Base-by-base conservation (phyloP, 2,888 invertebrate genomes). In the Sussaba pulchella region DNA sequence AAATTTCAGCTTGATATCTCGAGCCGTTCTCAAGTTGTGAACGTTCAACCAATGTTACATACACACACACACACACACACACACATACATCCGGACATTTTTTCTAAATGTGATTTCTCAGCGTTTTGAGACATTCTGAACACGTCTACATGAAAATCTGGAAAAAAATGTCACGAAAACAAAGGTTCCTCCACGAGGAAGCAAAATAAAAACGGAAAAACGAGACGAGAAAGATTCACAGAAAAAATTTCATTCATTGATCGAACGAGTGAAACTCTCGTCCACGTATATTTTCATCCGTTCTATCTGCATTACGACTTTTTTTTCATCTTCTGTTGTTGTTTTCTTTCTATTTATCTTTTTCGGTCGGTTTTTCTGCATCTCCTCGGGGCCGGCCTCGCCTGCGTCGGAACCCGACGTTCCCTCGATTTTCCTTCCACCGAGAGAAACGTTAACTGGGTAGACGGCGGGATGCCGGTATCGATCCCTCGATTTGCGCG, bases 401-500 rank as follows among this genome's bases (percentile, higher is more conserved):
- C 21, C 19, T n/a, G n/a, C n/a, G n/a, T n/a, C n/a, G n/a, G 31
- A n/a, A 45, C 14, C n/a, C 36, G 19, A 39, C 19, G 36, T 50
- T 36, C 64, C 63, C 47, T 45, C 26, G 14, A 47, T 54, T 41
- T 57, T 36, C 39, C 39, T 63, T 66, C 39, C n/a, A 39, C 9
- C 41, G 61, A 41, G 19, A n/a, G 21, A 61, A 19, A 43, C 4
- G 31, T 19, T 61, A 61, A 61, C 61, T 39, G 61, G 61, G 61
- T 61, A 64, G 74, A 80, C 76, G 66, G 77, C 73, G 74, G 19
- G 39, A 12, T 61, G 77, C 71, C 73, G 81, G 73, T 91, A 91
- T 91, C 89, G 90, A 91, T 90, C 85, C 83, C 45, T 26, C 54
- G 36, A 77, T 78, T 80, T 81, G 89, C 90, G 90, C 90, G 86